phyloP scores from a whole-genome alignment of 2,797 vertebrate species.

The Remorina albescens region DNA sequence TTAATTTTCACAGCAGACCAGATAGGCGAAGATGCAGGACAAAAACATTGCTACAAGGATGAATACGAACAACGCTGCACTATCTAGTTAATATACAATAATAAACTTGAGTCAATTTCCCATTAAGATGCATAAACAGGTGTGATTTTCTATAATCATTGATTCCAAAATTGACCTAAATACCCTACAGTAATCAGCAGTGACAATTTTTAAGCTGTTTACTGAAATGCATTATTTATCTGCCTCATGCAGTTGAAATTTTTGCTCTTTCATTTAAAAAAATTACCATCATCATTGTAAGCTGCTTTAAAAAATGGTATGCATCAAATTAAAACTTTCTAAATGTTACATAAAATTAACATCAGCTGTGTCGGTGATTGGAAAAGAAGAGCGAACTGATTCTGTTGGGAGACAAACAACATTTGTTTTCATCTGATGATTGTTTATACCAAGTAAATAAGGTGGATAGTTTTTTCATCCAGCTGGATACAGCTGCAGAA shows the following conservation, averaged over 20 bases:
- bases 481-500: conserved; percentile 17
- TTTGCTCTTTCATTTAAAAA: neutral
- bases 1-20: neutral
- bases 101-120: neutral
- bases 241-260: neutral
- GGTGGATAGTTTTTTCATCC: neutral
- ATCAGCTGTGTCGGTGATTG: neutral
- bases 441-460: conserved; percentile 19
- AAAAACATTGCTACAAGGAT: neutral
- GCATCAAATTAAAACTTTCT: neutral
- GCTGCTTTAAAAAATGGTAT: neutral
- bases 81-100: neutral
- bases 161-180: neutral
- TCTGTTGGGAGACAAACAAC: neutral
- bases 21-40: neutral
- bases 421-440: conserved; percentile 7
- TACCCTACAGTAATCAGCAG: neutral
- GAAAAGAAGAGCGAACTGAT: neutral
- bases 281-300: neutral
- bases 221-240: conserved; percentile 1
- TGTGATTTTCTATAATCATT: neutral
- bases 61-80: neutral
- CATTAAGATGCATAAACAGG: neutral
- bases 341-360: neutral
- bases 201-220: neutral